Base-by-base conservation (phyloP, 1,140 invertebrate species). In the Euborellia annulipes region DNA sequence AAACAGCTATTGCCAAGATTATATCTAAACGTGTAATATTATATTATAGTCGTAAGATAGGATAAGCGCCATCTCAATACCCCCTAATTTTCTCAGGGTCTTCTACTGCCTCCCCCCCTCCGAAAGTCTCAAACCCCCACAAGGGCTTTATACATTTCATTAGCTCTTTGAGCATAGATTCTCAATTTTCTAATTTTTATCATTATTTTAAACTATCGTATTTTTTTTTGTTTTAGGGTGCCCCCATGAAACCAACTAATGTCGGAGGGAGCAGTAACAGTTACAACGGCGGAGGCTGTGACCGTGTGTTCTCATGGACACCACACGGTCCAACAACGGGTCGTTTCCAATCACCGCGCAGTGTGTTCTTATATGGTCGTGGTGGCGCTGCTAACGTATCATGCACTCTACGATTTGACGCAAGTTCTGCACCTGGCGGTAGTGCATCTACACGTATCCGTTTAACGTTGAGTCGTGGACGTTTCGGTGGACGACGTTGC, bases 301-400 rank as follows among this genome's bases (percentile, higher is more conserved):
- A 0, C 45, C 50, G 21, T 45, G 11, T 43, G 37, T 56, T 58
- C 1, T 50, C 54, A 16, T 51, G 23, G 23, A 27, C 23, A 27
- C 23, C 54, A 13, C 57, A 51, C 3, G 46, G 54, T 13, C 52
- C 56, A 20, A 58, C 57, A 14, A 66, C 68, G 3, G 79, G 79
- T 3, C 69, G 67, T 56, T 83, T 86, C 56, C 72, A 73, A 53
- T 84, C 82, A 1, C 82, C 83, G 0, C 72, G 73, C 50, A 83
- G 78, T 54, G 82, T 85, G 14, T 87, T 87, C 63, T 75, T 84
- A 52, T 87, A 81, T 53, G 82, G 83, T 2, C 68, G 83, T 42
- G 83, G 84, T 2, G 84, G 84, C 1, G 69, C 78, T 8, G 70
- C 73, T 51, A 81, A 84, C 58, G 58, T 87, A 21, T 80, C 70